Base-by-base conservation (phyloP, 1,140 invertebrate species). In the Ips nitidus region DNA sequence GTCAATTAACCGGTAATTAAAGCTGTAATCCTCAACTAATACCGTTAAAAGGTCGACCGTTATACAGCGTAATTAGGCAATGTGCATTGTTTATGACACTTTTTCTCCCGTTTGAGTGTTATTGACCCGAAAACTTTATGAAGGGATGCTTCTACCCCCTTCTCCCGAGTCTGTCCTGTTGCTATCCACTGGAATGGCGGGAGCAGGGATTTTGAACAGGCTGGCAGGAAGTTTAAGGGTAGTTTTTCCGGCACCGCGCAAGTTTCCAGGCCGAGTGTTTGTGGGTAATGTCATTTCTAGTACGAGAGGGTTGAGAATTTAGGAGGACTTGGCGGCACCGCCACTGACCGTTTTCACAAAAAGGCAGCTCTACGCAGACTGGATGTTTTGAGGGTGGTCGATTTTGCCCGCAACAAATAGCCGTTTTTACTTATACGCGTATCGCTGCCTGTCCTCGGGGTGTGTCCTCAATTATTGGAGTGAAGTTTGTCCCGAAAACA, bases 101-200 rank as follows among this genome's bases (percentile, higher is more conserved):
- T 50, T 22, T 50, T 6, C 7, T 22, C 1, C 45, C 1, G 45
- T 50, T 50, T 50, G 45, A 22, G 45, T 22, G 45, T 50, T 56
- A 56, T 56, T 56, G 22, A 38, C 53, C 53, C 7, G 38, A 56
- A 56, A 8, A 38, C 53, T 56, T 56, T 56, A 56, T 50, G 7
- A 8, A 50, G 45, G 45, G 1, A 8, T 50, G 45, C 45, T 43
- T 55, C 36, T 22, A 52, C 56, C 59, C 66, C 66, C 56, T 62
- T 41, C 69, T 45, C n/a, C 4, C 38, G 55, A 59, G 59, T 45
- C 36, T 36, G 66, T 61, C 69, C 61, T 70, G 69, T 70, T 70
- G 69, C 69, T 70, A 70, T 64, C 61, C 69, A 53, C 53, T 52
- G 61, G 69, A 65, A 64, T 65, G 62, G 69, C 69, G 61, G 69